Conservation (phyloP, 2,888 invertebrate species). For the Scelioninae gen. 1 region DNA sequence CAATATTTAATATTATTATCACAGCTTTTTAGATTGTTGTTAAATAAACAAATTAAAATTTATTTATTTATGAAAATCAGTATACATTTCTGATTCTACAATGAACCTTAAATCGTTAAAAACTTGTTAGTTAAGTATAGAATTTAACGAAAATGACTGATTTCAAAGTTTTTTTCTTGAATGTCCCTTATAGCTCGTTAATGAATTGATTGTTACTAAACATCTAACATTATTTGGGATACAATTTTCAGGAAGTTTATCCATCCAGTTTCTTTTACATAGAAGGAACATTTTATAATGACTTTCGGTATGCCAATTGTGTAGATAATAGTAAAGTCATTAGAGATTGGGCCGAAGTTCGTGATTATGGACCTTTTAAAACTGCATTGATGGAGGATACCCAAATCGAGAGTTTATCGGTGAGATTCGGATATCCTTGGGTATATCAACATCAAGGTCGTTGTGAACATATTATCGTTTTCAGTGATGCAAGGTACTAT, state of each 20-base stretch:
- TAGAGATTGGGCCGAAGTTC: slow-evolving; percentile 87
- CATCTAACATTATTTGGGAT: not conserved
- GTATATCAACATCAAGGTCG: slow-evolving; percentile 95
- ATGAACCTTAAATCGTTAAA: too few species aligned
- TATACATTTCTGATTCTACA: too few species aligned
- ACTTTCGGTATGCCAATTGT: slow-evolving; percentile 86
- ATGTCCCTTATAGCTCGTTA: too few species aligned
- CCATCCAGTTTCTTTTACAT: slow-evolving; percentile 92
- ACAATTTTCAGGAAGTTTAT: slow-evolving; percentile 86
- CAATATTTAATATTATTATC: too few species aligned
- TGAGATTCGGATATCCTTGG: slow-evolving; percentile 88
- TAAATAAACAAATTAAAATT: too few species aligned
- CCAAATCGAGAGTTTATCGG: slow-evolving; percentile 80
- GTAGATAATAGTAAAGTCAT: slow-evolving; percentile 89
- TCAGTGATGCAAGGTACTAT: slow-evolving; percentile 89
- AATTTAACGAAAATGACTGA: too few species aligned
- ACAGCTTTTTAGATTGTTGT: too few species aligned
- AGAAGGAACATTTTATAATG: slow-evolving; percentile 91
- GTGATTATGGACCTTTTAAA: slow-evolving; percentile 85
- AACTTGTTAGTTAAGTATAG: too few species aligned
- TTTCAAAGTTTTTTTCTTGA: too few species aligned
- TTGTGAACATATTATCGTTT: slow-evolving; percentile 95
- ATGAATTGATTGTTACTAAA: too few species aligned
- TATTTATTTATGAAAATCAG: too few species aligned
- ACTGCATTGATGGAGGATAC: slow-evolving; percentile 86